Percentiles rank a stretch among this genome's conserved stretches.
Evolutionary conservation across 23 tunicate genomes (phyloP).

Genomic region (Halocynthia aurantium): DNA sequence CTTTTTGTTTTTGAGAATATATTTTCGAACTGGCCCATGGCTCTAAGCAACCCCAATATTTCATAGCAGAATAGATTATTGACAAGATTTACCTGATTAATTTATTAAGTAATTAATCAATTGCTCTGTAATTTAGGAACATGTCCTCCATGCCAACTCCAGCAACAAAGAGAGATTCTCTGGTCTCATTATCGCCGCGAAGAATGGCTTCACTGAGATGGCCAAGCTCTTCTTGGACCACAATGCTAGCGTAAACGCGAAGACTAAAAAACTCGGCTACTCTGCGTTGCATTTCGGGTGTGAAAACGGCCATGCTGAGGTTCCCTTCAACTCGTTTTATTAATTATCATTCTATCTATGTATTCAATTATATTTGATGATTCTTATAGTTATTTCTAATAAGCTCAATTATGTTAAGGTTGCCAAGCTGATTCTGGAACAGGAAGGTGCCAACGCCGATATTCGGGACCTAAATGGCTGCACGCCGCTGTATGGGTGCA

Average conservation of each 20-base stretch:
- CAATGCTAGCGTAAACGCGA: constrained; percentile 31
- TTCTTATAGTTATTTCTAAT: too few species aligned
- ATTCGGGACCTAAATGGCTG: constrained; percentile 52
- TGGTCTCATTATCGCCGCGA: constrained; percentile 53
- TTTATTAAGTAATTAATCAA: constrained; percentile 1
- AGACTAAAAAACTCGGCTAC: constrained; percentile 13
- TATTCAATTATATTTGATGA: too few species aligned
- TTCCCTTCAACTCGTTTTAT: neutral
- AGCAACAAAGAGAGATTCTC: constrained; percentile 35
- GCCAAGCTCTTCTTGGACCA: constrained; percentile 38
- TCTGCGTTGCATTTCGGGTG: constrained; percentile 66
- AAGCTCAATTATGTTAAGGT: constrained; percentile 10
- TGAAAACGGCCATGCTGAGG: constrained; percentile 68
- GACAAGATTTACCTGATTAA: neutral
- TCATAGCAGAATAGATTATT: too few species aligned
- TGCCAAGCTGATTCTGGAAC: constrained; percentile 31
- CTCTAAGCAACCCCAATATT: neutral
- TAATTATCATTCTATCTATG: neutral
- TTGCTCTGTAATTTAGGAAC: constrained; percentile 25
- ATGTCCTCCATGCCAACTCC: constrained; percentile 51
- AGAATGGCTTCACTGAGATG: constrained; percentile 61
- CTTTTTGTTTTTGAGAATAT: too few species aligned
- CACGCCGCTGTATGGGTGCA: constrained; percentile 69
- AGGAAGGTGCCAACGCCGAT: constrained; percentile 33
- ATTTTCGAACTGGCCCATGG: too few species aligned